Evolutionary conservation across 2,113 vertebrate genomes (phyloP).

Genomic region (Chaetops frenatus): DNA sequence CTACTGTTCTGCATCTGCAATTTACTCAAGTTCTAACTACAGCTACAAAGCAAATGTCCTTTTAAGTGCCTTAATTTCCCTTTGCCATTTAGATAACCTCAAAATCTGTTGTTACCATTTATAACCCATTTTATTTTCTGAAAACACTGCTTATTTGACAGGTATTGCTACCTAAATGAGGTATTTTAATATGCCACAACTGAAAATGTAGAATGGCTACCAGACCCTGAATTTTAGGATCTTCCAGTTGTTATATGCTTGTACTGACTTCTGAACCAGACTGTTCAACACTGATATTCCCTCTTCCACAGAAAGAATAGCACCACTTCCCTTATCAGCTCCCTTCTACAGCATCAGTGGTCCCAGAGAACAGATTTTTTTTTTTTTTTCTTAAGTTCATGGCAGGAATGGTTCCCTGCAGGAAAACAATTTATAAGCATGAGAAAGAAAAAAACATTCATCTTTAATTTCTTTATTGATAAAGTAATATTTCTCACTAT

Average conservation of each 20-base stretch:
- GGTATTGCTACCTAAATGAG: not conserved
- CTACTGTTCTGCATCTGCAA: not conserved
- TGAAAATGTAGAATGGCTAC: not conserved
- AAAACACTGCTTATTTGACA: not conserved
- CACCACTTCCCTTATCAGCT: not conserved
- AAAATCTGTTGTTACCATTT: not conserved
- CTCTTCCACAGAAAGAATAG: not conserved
- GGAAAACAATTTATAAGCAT: not conserved
- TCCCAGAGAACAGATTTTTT: not conserved
- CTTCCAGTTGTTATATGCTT: not conserved
- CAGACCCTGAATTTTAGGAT: not conserved
- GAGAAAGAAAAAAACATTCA: not conserved
- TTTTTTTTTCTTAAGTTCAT: not conserved
- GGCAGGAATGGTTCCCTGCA: not conserved
- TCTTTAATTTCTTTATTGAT: not conserved
- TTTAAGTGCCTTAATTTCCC: not conserved
- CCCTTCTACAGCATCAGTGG: not conserved
- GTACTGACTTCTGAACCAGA: not conserved
- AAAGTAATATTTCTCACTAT: not conserved
- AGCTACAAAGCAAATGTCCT: not conserved
- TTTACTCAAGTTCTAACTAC: not conserved
- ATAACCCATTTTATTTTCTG: not conserved
- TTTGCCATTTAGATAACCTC: not conserved
- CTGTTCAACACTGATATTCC: not conserved
- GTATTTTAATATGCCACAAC: not conserved